Evolutionary conservation across 1,140 invertebrate genomes (phyloP), one percentile per base, ranked within the genome.

Genomic region (Homalodisca vitripennis): DNA sequence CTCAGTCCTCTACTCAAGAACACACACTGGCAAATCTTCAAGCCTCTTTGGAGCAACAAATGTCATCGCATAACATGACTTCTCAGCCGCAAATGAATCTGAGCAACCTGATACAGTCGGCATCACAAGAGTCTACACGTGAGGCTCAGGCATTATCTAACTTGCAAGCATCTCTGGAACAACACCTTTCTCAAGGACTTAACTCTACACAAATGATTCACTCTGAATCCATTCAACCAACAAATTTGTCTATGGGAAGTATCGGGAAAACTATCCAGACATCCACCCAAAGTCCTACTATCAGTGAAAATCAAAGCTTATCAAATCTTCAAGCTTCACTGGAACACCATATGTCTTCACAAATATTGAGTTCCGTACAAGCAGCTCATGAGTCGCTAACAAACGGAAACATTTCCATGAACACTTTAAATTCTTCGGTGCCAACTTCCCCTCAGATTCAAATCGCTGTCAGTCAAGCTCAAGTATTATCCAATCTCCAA

Each of bases 41-140:
- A 60, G 55, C 55, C 26, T 26, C 55, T 3, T 30, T 60, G n/a
- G 55, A 60, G 29, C 22, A 53, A 6, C 48, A 60, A 27, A 13
- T 60, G 24, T 60, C 55, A 3, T 30, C 55, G 2, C 55, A 60
- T 27, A 24, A 13, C 2, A 27, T 60, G n/a, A n/a, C 26, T 27
- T 6, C 55, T 27, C 55, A 27, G 27, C 24, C 24, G 22, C 26
- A 60, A 41, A 41, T 41, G 34, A 6, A 10, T 41, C 34, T 10
- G 17, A 10, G 34, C 34, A 6, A 41, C 6, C 34, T 41, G 6
- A 6, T 41, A 6, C 34, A 10, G 17, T 10, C 34, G 6, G 17
- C 17, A 41, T 41, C 34, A n/a, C 34, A 41, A 41, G 17, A 41
- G 6, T 41, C 34, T 10, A 17, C 17, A 41, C 6, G 6, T 41